Conservation (phyloP, 2,888 invertebrate species). For the Sussaba pulchella region DNA sequence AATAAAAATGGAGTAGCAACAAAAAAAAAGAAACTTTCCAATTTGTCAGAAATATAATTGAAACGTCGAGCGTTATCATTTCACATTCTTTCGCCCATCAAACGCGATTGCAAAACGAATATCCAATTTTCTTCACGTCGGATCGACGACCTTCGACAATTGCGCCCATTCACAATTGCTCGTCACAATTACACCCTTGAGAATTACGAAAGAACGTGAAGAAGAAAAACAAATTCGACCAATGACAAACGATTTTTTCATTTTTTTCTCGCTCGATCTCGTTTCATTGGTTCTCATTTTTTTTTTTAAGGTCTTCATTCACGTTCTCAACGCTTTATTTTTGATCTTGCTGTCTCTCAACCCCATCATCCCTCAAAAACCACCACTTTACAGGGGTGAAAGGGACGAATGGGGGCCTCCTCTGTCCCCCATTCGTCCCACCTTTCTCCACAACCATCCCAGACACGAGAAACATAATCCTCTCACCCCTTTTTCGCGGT, state of each 20-base stretch:
- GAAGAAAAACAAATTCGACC: too few relatives aligned
- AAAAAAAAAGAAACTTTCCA: background rate
- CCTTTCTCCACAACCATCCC: constrained; percentile 8
- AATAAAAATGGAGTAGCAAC: background rate
- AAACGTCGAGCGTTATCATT: background rate
- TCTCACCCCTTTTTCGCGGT: constrained; percentile 33
- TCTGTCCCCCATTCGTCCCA: too few relatives aligned
- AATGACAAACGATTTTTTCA: too few relatives aligned
- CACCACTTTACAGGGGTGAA: constrained; percentile 18
- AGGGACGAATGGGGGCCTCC: too few relatives aligned
- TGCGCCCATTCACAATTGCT: too few relatives aligned
- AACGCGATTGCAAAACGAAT: too few relatives aligned
- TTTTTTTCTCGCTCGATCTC: too few relatives aligned
- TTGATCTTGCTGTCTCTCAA: background rate
- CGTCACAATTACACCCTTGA: too few relatives aligned
- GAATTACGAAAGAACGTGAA: too few relatives aligned
- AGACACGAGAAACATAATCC: constrained; percentile 14
- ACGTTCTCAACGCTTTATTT: background rate
- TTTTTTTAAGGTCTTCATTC: background rate
- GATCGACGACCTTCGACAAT: too few relatives aligned
- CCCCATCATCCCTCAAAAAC: constrained; percentile 10
- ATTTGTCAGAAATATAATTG: background rate
- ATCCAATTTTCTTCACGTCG: too few relatives aligned
- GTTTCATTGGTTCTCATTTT: too few relatives aligned
- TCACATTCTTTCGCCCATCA: background rate